Evolutionary conservation across 2,888 invertebrate genomes (phyloP).

Genomic region (Leptopilina syphax): DNA sequence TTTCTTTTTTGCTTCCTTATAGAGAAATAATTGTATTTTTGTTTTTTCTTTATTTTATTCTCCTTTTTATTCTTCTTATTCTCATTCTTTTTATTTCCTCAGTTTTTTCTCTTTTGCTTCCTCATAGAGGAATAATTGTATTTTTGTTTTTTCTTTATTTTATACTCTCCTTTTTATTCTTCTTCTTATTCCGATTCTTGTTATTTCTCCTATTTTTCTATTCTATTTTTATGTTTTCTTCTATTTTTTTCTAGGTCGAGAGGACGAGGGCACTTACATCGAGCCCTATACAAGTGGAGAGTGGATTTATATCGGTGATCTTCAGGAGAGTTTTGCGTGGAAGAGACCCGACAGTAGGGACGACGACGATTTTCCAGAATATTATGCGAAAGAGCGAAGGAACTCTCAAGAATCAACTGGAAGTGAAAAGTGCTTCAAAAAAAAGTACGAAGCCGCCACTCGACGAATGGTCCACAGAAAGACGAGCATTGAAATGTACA

Average conservation of each 20-base stretch:
- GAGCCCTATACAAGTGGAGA: conserved; percentile 85
- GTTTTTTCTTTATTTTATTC: too few species aligned
- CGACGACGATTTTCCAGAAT: conserved; percentile 70
- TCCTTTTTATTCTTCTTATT: too few species aligned
- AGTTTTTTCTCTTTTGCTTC: too few species aligned
- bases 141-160: too few species aligned
- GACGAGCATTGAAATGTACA: conserved; percentile 93
- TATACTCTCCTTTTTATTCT: neutral
- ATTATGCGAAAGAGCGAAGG: conserved; percentile 75
- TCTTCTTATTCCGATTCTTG: too few species aligned
- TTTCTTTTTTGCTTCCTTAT: too few species aligned
- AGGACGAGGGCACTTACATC: conserved; percentile 86
- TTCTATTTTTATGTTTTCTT: conserved; percentile 10
- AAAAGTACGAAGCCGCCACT: conserved; percentile 90
- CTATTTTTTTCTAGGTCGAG: conserved; percentile 71
- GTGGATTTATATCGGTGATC: conserved; percentile 88
- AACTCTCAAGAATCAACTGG: conserved; percentile 82
- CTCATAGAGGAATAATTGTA: too few species aligned
- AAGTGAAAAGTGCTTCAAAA: conserved; percentile 91
- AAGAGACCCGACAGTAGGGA: conserved; percentile 77
- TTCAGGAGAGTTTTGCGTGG: conserved; percentile 84
- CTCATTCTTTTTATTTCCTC: too few species aligned
- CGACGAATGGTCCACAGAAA: conserved; percentile 94
- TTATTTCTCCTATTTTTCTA: neutral
- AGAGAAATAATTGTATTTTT: too few species aligned